These are phyloP conservation scores for Marcusenius ussheri DNA, from an alignment of 2,113 vertebrate genomes.

Conservation along the genomic window DNA sequence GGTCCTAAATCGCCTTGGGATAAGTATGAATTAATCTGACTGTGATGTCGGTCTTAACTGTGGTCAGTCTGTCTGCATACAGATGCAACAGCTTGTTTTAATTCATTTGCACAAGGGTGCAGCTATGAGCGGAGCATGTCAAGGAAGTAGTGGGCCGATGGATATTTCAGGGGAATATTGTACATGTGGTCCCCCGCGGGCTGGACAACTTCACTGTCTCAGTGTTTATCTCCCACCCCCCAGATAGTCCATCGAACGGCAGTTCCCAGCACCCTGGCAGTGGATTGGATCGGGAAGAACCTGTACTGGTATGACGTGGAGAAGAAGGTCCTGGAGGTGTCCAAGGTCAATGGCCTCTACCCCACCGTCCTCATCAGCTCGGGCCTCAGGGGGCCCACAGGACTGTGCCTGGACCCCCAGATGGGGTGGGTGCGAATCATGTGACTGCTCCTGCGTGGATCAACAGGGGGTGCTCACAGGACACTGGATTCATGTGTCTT, in stretches of 20 bases:
- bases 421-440: slow-evolving; percentile 58
- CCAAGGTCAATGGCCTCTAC: slow-evolving; percentile 77
- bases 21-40: too few relatives aligned
- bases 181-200: not conserved
- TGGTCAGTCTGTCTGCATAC: too few relatives aligned
- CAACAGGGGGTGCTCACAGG: not conserved
- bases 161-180: not conserved
- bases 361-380: slow-evolving; percentile 72
- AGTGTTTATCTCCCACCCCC: not conserved
- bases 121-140: not conserved
- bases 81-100: too few relatives aligned
- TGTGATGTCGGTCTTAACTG: too few relatives aligned
- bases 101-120: too few relatives aligned
- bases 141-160: not conserved
- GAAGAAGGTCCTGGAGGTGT: slow-evolving; percentile 78
- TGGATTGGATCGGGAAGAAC: slow-evolving; percentile 86
- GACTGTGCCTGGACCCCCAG: slow-evolving; percentile 68
- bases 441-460: not conserved
- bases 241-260: slow-evolving; percentile 78
- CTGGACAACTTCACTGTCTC: not conserved
- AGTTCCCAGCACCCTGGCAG: slow-evolving; percentile 76
- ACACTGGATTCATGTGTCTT: not conserved
- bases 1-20: too few relatives aligned
- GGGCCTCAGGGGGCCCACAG: slow-evolving; percentile 69
- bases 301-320: slow-evolving; percentile 81